These are phyloP conservation scores for Nothoprocta pentlandii DNA, from an alignment of 2,113 vertebrate species.

Conservation along the genomic window DNA sequence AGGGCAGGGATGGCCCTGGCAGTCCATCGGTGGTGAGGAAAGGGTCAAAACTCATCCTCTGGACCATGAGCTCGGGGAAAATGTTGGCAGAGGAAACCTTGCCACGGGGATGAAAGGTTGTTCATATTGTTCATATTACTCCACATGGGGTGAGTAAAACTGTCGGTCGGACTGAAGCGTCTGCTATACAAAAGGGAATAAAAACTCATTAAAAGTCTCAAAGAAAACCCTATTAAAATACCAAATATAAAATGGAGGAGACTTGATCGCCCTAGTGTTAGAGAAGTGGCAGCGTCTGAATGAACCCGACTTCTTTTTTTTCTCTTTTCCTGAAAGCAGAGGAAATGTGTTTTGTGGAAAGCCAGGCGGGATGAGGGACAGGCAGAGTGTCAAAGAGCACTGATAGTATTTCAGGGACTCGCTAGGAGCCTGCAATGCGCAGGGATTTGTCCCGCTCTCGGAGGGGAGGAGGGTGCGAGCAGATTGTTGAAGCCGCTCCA, in stretches of 20 bases:
- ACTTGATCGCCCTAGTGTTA: not conserved
- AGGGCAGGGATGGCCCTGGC: not conserved
- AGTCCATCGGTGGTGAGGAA: not conserved
- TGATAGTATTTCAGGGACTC: constrained; percentile 57
- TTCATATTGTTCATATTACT: constrained; percentile 24
- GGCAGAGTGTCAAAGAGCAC: constrained; percentile 42
- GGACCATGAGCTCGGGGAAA: not conserved
- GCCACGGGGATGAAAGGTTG: constrained; percentile 40
- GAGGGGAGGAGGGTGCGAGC: constrained; percentile 43
- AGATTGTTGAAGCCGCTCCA: constrained; percentile 68
- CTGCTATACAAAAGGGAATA: constrained; percentile 38
- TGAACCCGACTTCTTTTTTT: not conserved
- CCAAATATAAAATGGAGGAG: constrained; percentile 29
- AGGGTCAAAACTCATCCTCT: constrained; percentile 35
- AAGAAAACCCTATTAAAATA: constrained; percentile 64
- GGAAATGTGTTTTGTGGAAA: constrained; percentile 39
- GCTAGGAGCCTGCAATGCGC: not conserved
- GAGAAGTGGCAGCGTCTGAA: not conserved
- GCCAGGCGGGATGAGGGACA: constrained; percentile 53
- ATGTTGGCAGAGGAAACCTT: constrained; percentile 20
- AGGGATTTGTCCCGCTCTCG: not conserved
- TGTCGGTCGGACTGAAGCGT: constrained; percentile 26
- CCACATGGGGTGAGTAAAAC: constrained; percentile 56
- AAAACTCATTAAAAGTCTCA: constrained; percentile 47
- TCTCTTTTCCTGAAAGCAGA: not conserved